Base-by-base conservation (phyloP, 37 sponge, comb jelly and placozoan species). In the Petrosia ficiformis region DNA sequence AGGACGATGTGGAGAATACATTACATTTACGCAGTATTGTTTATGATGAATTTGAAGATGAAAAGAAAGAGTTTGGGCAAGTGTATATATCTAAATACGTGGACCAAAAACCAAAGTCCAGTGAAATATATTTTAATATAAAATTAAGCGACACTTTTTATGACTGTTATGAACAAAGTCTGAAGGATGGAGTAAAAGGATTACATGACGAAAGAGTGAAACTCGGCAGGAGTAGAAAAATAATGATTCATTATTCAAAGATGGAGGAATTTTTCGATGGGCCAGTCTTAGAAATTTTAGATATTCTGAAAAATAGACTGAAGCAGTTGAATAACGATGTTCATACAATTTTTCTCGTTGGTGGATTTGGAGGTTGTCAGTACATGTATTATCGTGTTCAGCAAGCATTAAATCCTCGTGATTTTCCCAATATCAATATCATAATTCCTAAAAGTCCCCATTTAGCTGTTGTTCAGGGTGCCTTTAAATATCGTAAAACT, bases 321-420 rank as follows among this genome's bases (percentile, higher is more conserved):
- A 22, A 6, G 8, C 22, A 68, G 28, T 21, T 2, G 11, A 42
- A 44, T 1, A 29, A 57, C 35, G 70, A 4, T 11, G 38, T 68
- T 31, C 29, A 78, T 4, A 69, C 70, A 2, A 28, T 78, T 19
- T 78, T 33, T 26, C 37, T 68, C 1, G 70, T 78, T 28, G 79
- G 79, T 30, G 79, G 79, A 2, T 78, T 78, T 78, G 79, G 79
- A 22, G 79, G 79, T 57, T 78, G 70, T 33, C 1, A 3, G 4
- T 78, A 78, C 37, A 36, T 78, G 4, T 19, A 57, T n/a, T 25
- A 69, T 4, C 4, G 36, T 33, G 10, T 78, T 0, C 14, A 39
- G 2, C 29, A 42, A 14, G 2, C 3, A 0, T 34, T 59, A 24
- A 68, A 5, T n/a, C 24, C 4, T 67, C 24, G 2, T 2, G 30